Conservation (phyloP, 1,140 invertebrate species). For the Brachionus calyciflorus region DNA sequence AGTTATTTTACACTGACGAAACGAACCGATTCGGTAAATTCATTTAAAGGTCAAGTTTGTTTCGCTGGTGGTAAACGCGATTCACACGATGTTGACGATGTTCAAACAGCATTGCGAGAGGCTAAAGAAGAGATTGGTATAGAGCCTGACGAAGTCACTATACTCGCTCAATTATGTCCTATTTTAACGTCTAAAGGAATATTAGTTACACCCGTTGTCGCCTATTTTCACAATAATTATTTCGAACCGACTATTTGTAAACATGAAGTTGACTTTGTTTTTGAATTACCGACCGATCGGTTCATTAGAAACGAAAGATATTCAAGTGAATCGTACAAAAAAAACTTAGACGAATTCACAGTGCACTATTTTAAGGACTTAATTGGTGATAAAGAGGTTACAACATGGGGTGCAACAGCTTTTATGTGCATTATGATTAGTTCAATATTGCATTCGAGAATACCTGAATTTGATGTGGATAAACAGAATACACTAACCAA, state of each 20-base stretch:
- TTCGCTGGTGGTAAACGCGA: slow-evolving; percentile 50
- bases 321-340: neutral
- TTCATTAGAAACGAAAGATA: slow-evolving; percentile 47
- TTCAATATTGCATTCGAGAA: slow-evolving; percentile 13
- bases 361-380: slow-evolving; percentile 45
- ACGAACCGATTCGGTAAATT: slow-evolving; percentile 42
- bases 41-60: slow-evolving; percentile 46
- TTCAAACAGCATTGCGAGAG: slow-evolving; percentile 48
- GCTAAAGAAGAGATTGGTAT: slow-evolving; percentile 49
- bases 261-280: slow-evolving; percentile 48
- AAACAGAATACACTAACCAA: neutral
- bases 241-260: slow-evolving; percentile 47
- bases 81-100: slow-evolving; percentile 43
- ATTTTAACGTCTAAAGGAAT: slow-evolving; percentile 32
- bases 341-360: neutral
- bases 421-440: slow-evolving; percentile 37
- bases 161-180: slow-evolving; percentile 46
- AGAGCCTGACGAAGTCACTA: slow-evolving; percentile 38
- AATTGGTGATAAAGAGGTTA: slow-evolving; percentile 17
- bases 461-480: slow-evolving; percentile 27
- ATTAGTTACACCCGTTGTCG: slow-evolving; percentile 48
- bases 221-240: slow-evolving; percentile 37
- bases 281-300: slow-evolving; percentile 47
- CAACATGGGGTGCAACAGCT: slow-evolving; percentile 48
- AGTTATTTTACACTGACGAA: slow-evolving; percentile 47